Base-by-base conservation (phyloP, 2,797 vertebrate genomes). In the Peromyscus attwateri region DNA sequence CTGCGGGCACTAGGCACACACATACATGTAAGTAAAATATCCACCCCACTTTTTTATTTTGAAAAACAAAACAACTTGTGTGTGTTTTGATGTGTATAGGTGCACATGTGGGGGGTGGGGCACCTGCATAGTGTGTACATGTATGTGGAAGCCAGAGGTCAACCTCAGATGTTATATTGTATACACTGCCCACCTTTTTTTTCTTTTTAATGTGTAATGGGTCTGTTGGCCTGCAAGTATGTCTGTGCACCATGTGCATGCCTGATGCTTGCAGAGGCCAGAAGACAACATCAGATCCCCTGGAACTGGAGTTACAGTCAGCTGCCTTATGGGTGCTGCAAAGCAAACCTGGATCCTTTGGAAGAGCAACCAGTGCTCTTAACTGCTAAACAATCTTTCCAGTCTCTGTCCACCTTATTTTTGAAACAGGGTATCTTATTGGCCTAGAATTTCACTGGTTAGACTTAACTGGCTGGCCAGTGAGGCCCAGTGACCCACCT, bases 31-130 rank as follows among this genome's bases (percentile, higher is more conserved):
- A 37, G 23, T 46, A n/a, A 70, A 70, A 70, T 12, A 46, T 11
- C 29, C 62, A 66, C 4, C 31, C 29, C 34, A 85, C 43, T 5
- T 49, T 66, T 68, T 85, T 25, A 85, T 68, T 85, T 85, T 68
- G n/a, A 85, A 55, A n/a, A 85, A 68, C 31, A 85, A 49, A 85
- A 46, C 46, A 46, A 84, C 66, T 66, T 12, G 8, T 37, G 13
- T 7, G 16, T 87, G 68, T 27, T 37, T 73, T 68, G 6, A 85
- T 19, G 46, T 55, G 34, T 87, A 7, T 9, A 52, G 3, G 31
- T 68, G 6, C 11, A 27, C 34, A n/a, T 14, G 11, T n/a, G 21
- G 3, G 29, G 1, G 2, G 12, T 1, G 23, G 14, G 17, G 17
- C 2, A 7, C 31, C 6, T 70, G 31, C 14, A 4, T 87, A 52